Evolutionary conservation across 2,113 vertebrate species (phyloP).

Genomic region (Dasypus novemcinctus): DNA sequence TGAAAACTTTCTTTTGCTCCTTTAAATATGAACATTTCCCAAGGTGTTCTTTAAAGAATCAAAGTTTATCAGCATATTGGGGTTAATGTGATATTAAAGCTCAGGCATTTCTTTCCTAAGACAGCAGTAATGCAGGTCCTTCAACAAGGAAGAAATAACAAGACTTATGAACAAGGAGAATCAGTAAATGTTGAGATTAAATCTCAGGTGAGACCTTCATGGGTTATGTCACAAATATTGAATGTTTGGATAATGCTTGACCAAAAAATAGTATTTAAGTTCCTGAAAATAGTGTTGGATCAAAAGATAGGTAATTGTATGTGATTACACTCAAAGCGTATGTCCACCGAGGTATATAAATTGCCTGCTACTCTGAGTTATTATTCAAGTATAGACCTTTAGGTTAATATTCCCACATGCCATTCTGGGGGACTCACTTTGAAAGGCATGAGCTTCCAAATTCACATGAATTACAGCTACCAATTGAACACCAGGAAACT

Average conservation of each 20-base stretch:
- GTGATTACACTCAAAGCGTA: no score
- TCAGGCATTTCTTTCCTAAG: background rate
- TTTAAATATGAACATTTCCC: background rate
- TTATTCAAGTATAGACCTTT: background rate
- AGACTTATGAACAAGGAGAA: background rate
- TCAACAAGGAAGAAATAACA: accelerated
- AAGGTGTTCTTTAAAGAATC: background rate
- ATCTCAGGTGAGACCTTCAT: background rate
- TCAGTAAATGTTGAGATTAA: background rate
- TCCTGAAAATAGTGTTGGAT: background rate
- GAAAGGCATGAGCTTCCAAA: background rate
- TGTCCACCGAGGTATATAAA: accelerated
- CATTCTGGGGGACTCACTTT: background rate
- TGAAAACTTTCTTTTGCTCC: background rate
- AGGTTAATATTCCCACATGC: background rate
- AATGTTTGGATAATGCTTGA: background rate
- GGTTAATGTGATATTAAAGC: background rate
- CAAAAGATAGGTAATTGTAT: background rate
- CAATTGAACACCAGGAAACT: background rate
- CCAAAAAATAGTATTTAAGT: background rate
- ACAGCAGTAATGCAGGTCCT: accelerated
- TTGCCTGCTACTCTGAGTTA: accelerated
- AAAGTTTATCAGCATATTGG: accelerated
- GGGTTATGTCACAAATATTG: background rate
- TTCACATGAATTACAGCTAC: background rate